Conservation (phyloP, 1,140 invertebrate species). For the Phocides pigmalion region DNA sequence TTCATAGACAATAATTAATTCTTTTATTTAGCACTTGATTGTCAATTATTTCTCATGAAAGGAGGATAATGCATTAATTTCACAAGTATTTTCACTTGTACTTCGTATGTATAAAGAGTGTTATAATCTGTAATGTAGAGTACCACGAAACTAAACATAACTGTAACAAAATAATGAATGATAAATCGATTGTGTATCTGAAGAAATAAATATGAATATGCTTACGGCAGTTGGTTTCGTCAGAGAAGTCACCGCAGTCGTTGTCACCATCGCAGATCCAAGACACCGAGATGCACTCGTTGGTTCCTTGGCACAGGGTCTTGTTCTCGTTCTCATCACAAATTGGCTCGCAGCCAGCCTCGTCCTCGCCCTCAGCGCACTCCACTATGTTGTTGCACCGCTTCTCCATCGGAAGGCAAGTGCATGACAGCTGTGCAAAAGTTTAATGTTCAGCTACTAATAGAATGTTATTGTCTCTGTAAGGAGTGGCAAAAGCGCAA, state of each 20-base stretch:
- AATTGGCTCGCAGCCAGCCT: slow-evolving; percentile 86
- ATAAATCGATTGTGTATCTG: not conserved
- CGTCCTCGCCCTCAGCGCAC: slow-evolving; percentile 88
- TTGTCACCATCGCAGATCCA: slow-evolving; percentile 91
- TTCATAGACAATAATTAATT: too few relatives aligned
- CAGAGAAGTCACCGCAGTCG: slow-evolving; percentile 93
- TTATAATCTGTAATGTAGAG: too few relatives aligned
- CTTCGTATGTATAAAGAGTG: too few relatives aligned
- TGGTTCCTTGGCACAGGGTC: slow-evolving; percentile 87
- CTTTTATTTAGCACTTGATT: too few relatives aligned
- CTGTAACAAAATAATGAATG: not conserved
- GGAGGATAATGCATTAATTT: too few relatives aligned
- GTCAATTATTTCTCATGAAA: too few relatives aligned
- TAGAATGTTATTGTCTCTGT: too few relatives aligned
- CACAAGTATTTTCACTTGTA: too few relatives aligned
- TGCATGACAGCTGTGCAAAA: slow-evolving; percentile 80
- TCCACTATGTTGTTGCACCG: slow-evolving; percentile 86
- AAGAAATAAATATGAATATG: not conserved
- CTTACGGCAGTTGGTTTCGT: slow-evolving; percentile 91
- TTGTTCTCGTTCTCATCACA: slow-evolving; percentile 85
- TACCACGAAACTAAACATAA: too few relatives aligned
- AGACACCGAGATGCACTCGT: slow-evolving; percentile 89
- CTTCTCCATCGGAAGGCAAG: slow-evolving; percentile 84
- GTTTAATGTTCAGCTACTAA: too few relatives aligned
- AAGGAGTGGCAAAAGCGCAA: too few relatives aligned